A percentile compares a stretch with the other conserved stretches of the same genome.
Conservation (phyloP, 2,797 vertebrate genomes). For the Alca torda region DNA sequence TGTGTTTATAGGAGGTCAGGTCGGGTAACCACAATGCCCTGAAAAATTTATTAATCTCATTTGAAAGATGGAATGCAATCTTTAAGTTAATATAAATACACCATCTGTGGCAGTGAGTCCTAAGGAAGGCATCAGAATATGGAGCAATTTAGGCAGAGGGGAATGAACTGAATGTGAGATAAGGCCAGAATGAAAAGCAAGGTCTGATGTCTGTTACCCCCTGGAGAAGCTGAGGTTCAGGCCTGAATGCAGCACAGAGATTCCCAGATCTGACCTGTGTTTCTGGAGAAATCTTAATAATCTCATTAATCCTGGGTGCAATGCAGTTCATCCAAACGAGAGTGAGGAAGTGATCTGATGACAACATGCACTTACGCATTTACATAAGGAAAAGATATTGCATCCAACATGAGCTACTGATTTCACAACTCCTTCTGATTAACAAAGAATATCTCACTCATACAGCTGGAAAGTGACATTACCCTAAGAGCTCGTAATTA, state of each 20-base stretch:
- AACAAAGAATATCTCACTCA: slow-evolving; percentile 9
- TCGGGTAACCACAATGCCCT: slow-evolving; percentile 52
- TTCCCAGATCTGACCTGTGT: neutral
- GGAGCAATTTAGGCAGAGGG: slow-evolving; percentile 38
- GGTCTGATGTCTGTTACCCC: neutral
- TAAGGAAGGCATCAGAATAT: slow-evolving; percentile 41
- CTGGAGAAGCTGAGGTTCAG: neutral
- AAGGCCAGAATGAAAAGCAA: slow-evolving; percentile 7
- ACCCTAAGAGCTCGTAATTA: slow-evolving; percentile 43
- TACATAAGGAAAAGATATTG: slow-evolving; percentile 8
- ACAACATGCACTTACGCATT: neutral
- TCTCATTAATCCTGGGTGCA: neutral
- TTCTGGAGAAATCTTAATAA: slow-evolving; percentile 35
- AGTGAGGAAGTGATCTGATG: neutral
- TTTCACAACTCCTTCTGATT: slow-evolving; percentile 19
- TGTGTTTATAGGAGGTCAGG: slow-evolving; percentile 60
- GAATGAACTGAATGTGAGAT: neutral
- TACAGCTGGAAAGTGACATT: slow-evolving; percentile 53
- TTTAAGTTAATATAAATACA: slow-evolving; percentile 63
- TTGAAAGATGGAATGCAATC: slow-evolving; percentile 63
- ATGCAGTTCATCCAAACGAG: neutral
- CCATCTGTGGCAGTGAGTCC: slow-evolving; percentile 54
- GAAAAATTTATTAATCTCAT: slow-evolving; percentile 70
- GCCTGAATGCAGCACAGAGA: neutral
- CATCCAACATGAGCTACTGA: neutral